Evolutionary conservation across 2,113 vertebrate species (phyloP), one percentile per base, ranked within the genome.

Genomic region (Vombatus ursinus): DNA sequence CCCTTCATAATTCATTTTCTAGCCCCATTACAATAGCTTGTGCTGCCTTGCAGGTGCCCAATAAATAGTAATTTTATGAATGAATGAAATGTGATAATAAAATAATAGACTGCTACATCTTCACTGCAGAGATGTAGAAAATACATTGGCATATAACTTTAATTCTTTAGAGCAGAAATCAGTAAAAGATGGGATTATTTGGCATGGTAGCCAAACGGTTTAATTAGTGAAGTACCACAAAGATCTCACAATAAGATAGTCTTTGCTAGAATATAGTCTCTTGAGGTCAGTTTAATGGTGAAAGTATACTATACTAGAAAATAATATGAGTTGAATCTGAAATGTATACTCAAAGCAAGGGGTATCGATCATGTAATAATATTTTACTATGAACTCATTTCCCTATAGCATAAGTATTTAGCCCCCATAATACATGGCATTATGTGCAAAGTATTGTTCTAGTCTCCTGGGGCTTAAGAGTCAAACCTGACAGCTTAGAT

Each of bases 371-470:
- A 51, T 0, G 10, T 50, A 49, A 92, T 47, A 94, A 52, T 12
- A 48, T 57, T 96, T 97, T 96, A 95, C 93, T 96, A 16, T 24
- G 9, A 50, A 89, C 26, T 84, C 10, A 96, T 52, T 92, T 95
- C 90, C 48, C 92, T 49, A 89, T 51, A 90, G 90, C 3, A 90
- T 91, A 25, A 89, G 53, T 89, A 8, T 51, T 89, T 96, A 93
- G 49, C 22, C 19, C 26, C 92, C 92, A 93, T 94, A 94, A 94
- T 97, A 92, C 95, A 2, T 93, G 44, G 3, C 89, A 16, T 23
- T 25, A 1, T 47, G 24, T 0, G 49, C 10, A 96, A 89, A 84
- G 57, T 51, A 84, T 44, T 16, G 4, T 6, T 93, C 28, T 25
- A 93, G 5, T 48, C 47, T 92, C 93, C 10, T 22, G 23, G 90